A percentile compares a stretch with the other conserved stretches of the same genome.
Conservation (phyloP, 2,888 invertebrate genomes). For the Drosophila crucigera region DNA sequence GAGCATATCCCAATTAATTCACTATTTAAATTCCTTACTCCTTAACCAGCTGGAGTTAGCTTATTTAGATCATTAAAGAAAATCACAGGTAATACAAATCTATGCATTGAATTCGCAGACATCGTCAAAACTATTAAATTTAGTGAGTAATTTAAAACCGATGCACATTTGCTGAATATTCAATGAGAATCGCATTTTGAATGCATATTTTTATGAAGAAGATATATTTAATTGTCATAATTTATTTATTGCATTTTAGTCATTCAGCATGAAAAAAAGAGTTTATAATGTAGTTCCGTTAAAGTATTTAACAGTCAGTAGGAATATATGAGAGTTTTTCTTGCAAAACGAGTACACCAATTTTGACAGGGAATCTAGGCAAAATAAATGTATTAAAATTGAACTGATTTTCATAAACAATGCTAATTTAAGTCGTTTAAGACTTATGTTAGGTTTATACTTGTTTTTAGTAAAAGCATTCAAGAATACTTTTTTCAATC, state of each 20-base stretch:
- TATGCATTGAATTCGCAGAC: too few relatives aligned
- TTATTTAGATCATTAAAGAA: not conserved
- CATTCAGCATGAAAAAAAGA: not conserved
- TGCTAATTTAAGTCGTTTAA: not conserved
- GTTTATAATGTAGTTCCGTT: not conserved
- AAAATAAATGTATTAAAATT: not conserved
- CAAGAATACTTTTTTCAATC: not conserved
- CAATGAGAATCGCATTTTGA: not conserved
- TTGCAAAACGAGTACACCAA: not conserved
- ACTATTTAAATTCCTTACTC: not conserved
- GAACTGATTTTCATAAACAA: not conserved
- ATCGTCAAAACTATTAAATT: not conserved
- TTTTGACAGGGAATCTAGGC: not conserved
- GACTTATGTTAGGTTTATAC: not conserved
- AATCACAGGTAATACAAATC: not conserved
- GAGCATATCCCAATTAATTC: not conserved
- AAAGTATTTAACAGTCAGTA: not conserved
- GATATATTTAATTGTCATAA: not conserved
- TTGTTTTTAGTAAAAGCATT: not conserved
- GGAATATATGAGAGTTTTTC: not conserved
- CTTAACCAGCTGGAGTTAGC: not conserved
- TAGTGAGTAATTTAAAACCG: not conserved
- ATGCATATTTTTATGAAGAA: not conserved
- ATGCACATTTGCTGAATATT: not conserved
- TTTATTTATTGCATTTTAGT: not conserved